phyloP scores from a whole-genome alignment of 2,888 invertebrate species.

The Leptura quadrifasciata region DNA sequence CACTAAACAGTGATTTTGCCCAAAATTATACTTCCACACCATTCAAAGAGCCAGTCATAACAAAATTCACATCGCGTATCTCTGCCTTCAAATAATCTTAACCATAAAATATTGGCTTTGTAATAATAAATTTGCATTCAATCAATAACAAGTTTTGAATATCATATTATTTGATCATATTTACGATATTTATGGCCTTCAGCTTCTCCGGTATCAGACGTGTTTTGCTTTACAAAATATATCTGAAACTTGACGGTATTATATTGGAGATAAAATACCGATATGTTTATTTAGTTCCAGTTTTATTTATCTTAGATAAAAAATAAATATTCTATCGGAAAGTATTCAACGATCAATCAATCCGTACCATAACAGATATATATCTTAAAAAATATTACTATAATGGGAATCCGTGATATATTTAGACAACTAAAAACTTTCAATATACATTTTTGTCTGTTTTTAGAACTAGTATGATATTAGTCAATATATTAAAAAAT shows the following conservation, averaged over 20 bases:
- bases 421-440: no score
- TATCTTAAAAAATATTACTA: no score
- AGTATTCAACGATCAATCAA: not conserved
- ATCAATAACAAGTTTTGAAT: not conserved
- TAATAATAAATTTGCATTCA: constrained; percentile 11
- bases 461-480: no score
- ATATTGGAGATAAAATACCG: not conserved
- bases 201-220: constrained; percentile 27
- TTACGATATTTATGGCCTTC: constrained; percentile 12
- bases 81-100: not conserved
- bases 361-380: no score
- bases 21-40: not conserved
- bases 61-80: not conserved
- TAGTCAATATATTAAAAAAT: no score
- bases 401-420: no score
- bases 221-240: constrained; percentile 9
- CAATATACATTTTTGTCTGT: no score
- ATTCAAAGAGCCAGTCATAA: constrained; percentile 7
- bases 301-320: constrained; percentile 34
- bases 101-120: not conserved
- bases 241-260: not conserved
- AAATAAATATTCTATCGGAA: not conserved
- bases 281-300: not conserved
- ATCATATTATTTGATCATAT: constrained; percentile 17
- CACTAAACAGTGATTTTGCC: not conserved